A percentile compares a stretch with the other conserved stretches of the same genome.
phyloP scores from a whole-genome alignment of 2,888 invertebrate species.

The Lasioglossum leucozonium region DNA sequence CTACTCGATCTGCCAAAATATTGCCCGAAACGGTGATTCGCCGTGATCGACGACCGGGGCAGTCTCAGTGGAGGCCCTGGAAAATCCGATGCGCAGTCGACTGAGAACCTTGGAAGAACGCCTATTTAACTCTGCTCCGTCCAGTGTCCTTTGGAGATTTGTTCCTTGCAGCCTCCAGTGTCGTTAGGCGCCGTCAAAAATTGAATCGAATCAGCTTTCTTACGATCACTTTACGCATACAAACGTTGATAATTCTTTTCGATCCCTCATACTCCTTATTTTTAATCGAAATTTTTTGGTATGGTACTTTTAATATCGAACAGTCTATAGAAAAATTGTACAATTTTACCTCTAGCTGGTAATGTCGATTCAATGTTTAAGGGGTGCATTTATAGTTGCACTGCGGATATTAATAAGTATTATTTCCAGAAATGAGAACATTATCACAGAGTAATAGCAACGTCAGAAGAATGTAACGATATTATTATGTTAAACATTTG shows the following conservation, averaged over 20 bases:
- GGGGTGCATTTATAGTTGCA: too few relatives aligned
- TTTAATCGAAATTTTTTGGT: neutral
- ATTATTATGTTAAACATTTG: too few relatives aligned
- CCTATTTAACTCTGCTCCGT: neutral
- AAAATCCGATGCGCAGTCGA: neutral
- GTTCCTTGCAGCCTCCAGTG: neutral
- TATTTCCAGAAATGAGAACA: too few relatives aligned
- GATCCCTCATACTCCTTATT: neutral
- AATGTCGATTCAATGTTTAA: neutral
- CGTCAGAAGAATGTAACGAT: too few relatives aligned
- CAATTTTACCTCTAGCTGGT: neutral
- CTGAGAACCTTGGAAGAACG: neutral
- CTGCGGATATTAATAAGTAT: too few relatives aligned
- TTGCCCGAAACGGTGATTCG: conserved; percentile 36
- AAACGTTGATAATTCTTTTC: neutral
- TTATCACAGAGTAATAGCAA: too few relatives aligned
- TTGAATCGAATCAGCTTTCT: neutral
- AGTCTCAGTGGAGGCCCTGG: neutral
- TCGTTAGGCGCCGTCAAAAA: neutral
- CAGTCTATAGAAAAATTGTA: neutral
- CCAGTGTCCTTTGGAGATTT: neutral
- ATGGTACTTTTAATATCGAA: neutral
- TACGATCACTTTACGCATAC: too few relatives aligned
- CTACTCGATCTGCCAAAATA: conserved; percentile 66
- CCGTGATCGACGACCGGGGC: conserved; percentile 62